Evolutionary conservation across 2,113 vertebrate genomes (phyloP).

Genomic region (Heliornis fulica): DNA sequence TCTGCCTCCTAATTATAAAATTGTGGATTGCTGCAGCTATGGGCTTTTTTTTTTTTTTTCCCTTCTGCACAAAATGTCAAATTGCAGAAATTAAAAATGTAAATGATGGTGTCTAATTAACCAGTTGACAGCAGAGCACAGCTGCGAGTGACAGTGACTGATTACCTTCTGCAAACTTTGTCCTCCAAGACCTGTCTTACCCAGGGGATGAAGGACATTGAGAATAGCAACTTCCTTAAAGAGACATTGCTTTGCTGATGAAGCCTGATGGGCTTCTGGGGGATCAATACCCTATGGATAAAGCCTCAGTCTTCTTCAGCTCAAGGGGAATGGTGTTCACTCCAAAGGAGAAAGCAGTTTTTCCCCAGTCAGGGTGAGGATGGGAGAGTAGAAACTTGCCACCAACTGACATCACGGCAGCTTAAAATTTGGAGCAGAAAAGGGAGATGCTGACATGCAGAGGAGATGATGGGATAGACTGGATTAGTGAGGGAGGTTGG

Average conservation of each 20-base stretch:
- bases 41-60: neutral
- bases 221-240: constrained; percentile 52
- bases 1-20: constrained; percentile 72
- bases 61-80: constrained; percentile 81
- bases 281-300: neutral
- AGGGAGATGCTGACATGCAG: neutral
- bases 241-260: neutral
- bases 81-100: constrained; percentile 93
- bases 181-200: constrained; percentile 66
- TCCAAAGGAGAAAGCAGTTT: neutral
- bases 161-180: constrained; percentile 83
- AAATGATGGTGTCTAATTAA: constrained; percentile 94
- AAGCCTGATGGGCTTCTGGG: neutral
- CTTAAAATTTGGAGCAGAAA: neutral
- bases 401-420: neutral
- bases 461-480: neutral
- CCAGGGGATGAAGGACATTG: constrained; percentile 24
- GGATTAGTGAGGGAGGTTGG: neutral
- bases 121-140: constrained; percentile 88
- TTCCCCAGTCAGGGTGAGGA: neutral
- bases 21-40: constrained; percentile 50
- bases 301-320: neutral
- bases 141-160: constrained; percentile 93
- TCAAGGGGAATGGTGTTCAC: neutral
- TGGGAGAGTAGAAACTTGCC: neutral